Evolutionary conservation across 2,113 vertebrate species (phyloP).

Genomic region (Silurus meridionalis): DNA sequence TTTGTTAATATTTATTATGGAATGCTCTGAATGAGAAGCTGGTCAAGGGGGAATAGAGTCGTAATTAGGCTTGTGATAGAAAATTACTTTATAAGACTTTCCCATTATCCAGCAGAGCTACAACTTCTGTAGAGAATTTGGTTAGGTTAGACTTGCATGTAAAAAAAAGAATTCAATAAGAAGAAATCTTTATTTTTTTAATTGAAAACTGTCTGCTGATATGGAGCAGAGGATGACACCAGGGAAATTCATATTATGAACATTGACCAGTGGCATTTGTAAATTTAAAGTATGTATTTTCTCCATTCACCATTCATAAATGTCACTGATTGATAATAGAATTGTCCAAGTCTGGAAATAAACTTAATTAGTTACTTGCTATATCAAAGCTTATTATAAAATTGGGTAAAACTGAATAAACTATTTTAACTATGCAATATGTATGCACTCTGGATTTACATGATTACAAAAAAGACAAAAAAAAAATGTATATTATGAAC

Average conservation of each 20-base stretch:
- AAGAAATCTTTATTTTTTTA: not conserved
- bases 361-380: too few species aligned
- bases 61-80: conserved; percentile 62
- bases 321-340: too few species aligned
- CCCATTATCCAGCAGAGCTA: conserved; percentile 38
- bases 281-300: not conserved
- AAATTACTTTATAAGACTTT: conserved; percentile 63
- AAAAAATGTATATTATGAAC: too few species aligned
- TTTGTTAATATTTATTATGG: conserved; percentile 76
- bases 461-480: too few species aligned
- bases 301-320: too few species aligned
- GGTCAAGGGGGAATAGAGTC: conserved; percentile 54
- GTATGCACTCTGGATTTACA: too few species aligned
- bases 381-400: too few species aligned
- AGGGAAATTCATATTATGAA: not conserved
- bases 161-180: not conserved
- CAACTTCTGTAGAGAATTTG: conserved; percentile 2
- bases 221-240: not conserved
- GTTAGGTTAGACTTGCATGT: not conserved
- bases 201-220: not conserved
- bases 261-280: not conserved
- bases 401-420: too few species aligned
- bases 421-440: too few species aligned
- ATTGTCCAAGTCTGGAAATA: too few species aligned
- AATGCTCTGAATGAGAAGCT: conserved; percentile 60